Evolutionary conservation across 30 jellyfish, hydroid and myxozoan genomes (phyloP), one percentile per base, ranked within the genome.

Genomic region (Chironex yamaguchii): DNA sequence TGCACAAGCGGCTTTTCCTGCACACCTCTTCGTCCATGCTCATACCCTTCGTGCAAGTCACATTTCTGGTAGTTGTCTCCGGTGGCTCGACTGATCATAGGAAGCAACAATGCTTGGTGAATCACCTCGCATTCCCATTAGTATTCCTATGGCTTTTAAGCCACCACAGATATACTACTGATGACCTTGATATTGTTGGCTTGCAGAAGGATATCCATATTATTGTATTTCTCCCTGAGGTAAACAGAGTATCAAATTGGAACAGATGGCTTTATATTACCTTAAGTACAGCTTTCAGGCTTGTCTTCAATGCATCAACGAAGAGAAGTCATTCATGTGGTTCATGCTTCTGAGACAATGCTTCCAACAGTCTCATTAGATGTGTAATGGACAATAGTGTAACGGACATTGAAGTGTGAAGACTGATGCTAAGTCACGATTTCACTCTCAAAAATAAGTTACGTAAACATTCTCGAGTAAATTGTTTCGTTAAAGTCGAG

Each of bases 321-420:
- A 63, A 20, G 51, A 63, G 76, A 63, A 42, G 51, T 49, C 76
- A 63, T 63, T 21, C 76, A 63, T 63, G 49, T 63, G 76, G 52
- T 63, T 63, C 76, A 63, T 63, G 31, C 76, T 63, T 63, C 76
- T 63, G 76, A 63, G 76, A 63, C 76, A 63, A 63, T 63, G 76
- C 76, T 63, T n/a, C n/a, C 28, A 4, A 20, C 76, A 63, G 4
- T 63, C 4, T 2, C 28, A 26, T 42, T 63, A 20, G 28, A 63
- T 20, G n/a, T 63, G 31, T 20, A 42, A 63, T 63, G 28, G 76
- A 50, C 76, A 63, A 63, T 63, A 12, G 76, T 50, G 31, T 50
- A 63, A 24, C 54, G 76, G 76, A 63, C 52, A 42, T 63, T 63
- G 76, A 63, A 63, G 49, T 63, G 20, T 63, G 76, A 63, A 63